Evolutionary conservation across 1,140 invertebrate species (phyloP).

Genomic region (Philotrypesis tridentata): DNA sequence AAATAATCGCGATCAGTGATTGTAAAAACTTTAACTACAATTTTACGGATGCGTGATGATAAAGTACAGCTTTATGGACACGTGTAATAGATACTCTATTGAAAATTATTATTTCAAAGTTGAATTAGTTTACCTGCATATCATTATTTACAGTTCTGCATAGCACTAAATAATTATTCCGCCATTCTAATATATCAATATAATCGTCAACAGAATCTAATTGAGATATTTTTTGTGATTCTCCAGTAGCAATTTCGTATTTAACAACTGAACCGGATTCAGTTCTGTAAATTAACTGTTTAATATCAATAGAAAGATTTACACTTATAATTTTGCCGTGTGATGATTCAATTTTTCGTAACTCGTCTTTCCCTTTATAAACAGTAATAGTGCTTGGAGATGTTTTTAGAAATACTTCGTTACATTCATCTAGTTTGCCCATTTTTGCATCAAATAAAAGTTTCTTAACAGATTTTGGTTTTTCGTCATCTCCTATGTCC

Average conservation of each 20-base stretch:
- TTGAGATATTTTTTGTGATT: slow-evolving; percentile 47
- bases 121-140: slow-evolving; percentile 56
- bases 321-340: slow-evolving; percentile 62
- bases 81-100: too few relatives aligned
- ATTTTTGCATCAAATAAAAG: slow-evolving; percentile 65
- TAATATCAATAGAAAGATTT: slow-evolving; percentile 56
- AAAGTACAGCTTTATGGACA: too few relatives aligned
- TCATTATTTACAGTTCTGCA: slow-evolving; percentile 54
- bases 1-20: too few relatives aligned
- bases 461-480: slow-evolving; percentile 55
- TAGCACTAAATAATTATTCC: slow-evolving; percentile 54
- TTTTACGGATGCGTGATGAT: too few relatives aligned
- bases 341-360: slow-evolving; percentile 54
- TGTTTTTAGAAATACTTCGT: slow-evolving; percentile 62
- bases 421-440: slow-evolving; percentile 53
- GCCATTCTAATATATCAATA: slow-evolving; percentile 56
- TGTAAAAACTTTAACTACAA: too few relatives aligned
- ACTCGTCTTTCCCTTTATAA: slow-evolving; percentile 50
- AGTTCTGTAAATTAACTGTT: slow-evolving; percentile 62
- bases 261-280: slow-evolving; percentile 55
- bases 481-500: slow-evolving; percentile 60
- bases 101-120: background rate
- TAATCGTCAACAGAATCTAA: slow-evolving; percentile 53
- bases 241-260: slow-evolving; percentile 56
- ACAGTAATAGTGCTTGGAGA: slow-evolving; percentile 59